Evolutionary conservation across 2,113 vertebrate species (phyloP).

Genomic region (Speoplatyrhinus poulsoni): DNA sequence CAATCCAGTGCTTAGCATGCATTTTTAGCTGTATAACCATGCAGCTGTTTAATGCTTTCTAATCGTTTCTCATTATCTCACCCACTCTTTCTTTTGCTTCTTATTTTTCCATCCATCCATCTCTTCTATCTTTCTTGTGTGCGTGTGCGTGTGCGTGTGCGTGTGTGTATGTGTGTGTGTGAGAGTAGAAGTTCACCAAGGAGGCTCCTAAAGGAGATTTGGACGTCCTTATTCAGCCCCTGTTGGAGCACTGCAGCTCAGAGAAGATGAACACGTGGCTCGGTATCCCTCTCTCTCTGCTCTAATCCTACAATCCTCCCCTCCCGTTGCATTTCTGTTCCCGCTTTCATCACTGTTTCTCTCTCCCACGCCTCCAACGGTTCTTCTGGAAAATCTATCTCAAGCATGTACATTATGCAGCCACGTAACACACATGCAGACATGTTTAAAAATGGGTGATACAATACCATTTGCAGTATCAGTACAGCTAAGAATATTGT

Average conservation of each 20-base stretch:
- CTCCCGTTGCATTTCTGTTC: constrained; percentile 11
- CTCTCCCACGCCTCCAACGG: neutral
- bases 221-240: constrained; percentile 89
- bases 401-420: too few relatives aligned
- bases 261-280: constrained; percentile 97
- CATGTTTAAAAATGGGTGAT: too few relatives aligned
- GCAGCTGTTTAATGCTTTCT: constrained; percentile 32
- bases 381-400: neutral
- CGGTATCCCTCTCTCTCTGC: constrained; percentile 66
- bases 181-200: constrained; percentile 85
- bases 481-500: too few relatives aligned
- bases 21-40: constrained; percentile 20
- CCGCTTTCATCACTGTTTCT: neutral
- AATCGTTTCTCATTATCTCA: constrained; percentile 52
- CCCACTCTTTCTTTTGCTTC: constrained; percentile 8
- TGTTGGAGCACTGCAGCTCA: constrained; percentile 93
- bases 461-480: too few relatives aligned
- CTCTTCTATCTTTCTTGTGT: neutral
- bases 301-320: constrained; percentile 8
- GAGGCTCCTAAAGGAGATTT: constrained; percentile 87
- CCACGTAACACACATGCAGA: too few relatives aligned
- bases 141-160: too few relatives aligned
- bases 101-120: neutral
- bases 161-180: neutral
- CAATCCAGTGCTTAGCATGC: constrained; percentile 31